Conservation (phyloP, 2,888 invertebrate species). For the Selenia dentaria region DNA sequence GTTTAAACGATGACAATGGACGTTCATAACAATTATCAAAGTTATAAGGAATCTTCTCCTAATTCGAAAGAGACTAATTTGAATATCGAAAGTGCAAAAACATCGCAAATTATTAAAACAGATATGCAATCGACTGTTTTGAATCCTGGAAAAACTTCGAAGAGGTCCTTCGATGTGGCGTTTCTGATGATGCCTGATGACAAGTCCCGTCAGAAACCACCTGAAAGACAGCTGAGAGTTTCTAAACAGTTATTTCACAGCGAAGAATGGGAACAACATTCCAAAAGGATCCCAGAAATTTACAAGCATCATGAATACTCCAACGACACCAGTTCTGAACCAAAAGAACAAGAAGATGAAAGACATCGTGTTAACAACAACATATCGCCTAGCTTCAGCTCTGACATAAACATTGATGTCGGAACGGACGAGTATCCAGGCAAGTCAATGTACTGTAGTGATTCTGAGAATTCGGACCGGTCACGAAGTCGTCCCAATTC, state of each 20-base stretch:
- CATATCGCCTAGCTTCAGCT: conserved; percentile 76
- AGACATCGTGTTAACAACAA: conserved; percentile 71
- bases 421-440: conserved; percentile 80
- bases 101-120: conserved; percentile 66
- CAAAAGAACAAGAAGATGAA: conserved; percentile 73
- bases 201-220: conserved; percentile 87
- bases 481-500: conserved; percentile 81
- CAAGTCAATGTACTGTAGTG: conserved; percentile 77
- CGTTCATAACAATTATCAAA: conserved; percentile 83
- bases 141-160: conserved; percentile 78
- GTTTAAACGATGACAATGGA: conserved; percentile 88
- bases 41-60: conserved; percentile 75
- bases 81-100: conserved; percentile 78
- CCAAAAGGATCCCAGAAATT: conserved; percentile 69
- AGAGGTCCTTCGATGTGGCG: conserved; percentile 95
- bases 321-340: conserved; percentile 62
- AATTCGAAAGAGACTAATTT: conserved; percentile 76
- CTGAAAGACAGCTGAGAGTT: conserved; percentile 81
- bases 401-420: conserved; percentile 79
- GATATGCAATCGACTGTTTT: conserved; percentile 68
- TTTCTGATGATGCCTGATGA: conserved; percentile 96
- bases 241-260: conserved; percentile 78
- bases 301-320: conserved; percentile 74
- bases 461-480: conserved; percentile 77
- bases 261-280: conserved; percentile 75